Conservation (phyloP, 2,797 vertebrate species). For the Perodicticus potto region DNA sequence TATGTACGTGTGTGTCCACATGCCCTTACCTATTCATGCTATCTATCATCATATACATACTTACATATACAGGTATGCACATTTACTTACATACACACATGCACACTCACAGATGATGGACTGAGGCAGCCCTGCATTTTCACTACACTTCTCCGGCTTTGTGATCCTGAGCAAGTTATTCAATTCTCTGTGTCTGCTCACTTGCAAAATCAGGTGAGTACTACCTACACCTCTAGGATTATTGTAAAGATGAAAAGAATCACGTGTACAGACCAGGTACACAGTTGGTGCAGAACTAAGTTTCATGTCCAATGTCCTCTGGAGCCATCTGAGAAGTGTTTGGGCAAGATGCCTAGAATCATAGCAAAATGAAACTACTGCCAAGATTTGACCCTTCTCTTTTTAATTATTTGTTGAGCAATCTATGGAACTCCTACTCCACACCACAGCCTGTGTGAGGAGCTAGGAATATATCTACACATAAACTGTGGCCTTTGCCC, state of each 20-base stretch:
- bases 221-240: too few relatives aligned
- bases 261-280: neutral
- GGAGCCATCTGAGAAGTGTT: neutral
- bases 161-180: neutral
- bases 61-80: too few relatives aligned
- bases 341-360: neutral
- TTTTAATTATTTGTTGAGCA: neutral
- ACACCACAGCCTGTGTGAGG: neutral
- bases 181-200: neutral
- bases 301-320: neutral
- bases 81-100: rapidly evolving
- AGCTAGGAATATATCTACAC: neutral
- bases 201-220: too few relatives aligned
- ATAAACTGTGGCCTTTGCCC: neutral
- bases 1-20: too few relatives aligned
- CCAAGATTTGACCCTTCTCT: neutral
- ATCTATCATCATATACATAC: too few relatives aligned
- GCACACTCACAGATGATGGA: neutral
- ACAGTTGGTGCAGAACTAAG: neutral
- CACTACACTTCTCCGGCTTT: neutral
- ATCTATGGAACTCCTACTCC: neutral
- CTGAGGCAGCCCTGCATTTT: neutral
- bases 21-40: too few relatives aligned
- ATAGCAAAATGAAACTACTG: neutral
- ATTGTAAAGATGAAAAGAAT: rapidly evolving